phyloP scores from a whole-genome alignment of 2,888 invertebrate species.

The Dolichomitus sp. region DNA sequence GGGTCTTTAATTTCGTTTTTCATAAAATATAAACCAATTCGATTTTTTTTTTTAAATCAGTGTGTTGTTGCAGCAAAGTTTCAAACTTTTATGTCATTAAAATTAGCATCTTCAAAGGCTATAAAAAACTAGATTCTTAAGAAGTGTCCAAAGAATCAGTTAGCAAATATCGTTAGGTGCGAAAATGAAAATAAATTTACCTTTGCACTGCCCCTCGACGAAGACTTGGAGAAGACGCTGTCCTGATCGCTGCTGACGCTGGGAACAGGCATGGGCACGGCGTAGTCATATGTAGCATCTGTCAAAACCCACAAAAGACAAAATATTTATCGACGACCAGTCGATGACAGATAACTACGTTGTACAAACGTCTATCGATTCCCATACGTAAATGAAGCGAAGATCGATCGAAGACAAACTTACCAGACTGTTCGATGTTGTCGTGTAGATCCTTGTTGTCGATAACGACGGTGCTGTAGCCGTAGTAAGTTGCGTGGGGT shows the following conservation, averaged over 20 bases:
- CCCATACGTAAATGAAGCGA: constrained; percentile 21
- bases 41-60: too few species aligned
- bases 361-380: constrained; percentile 8
- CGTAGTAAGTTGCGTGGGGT: constrained; percentile 84
- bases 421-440: constrained; percentile 85
- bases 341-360: constrained; percentile 32
- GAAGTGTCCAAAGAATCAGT: background rate
- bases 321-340: constrained; percentile 47
- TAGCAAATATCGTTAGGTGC: background rate
- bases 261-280: constrained; percentile 84
- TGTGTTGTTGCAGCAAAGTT: too few species aligned
- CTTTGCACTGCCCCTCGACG: constrained; percentile 85
- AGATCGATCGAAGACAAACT: constrained; percentile 65
- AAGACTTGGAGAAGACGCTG: constrained; percentile 85
- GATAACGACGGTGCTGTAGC: constrained; percentile 85
- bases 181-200: constrained; percentile 71
- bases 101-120: too few species aligned
- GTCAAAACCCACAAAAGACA: constrained; percentile 64
- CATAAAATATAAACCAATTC: background rate
- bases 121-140: too few species aligned
- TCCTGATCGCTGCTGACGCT: constrained; percentile 85
- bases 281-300: constrained; percentile 86
- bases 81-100: too few species aligned
- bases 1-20: background rate
- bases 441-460: constrained; percentile 86